These are phyloP conservation scores for Gonatopus flavifemur DNA, from an alignment of 1,140 invertebrate species.

Conservation along the genomic window DNA sequence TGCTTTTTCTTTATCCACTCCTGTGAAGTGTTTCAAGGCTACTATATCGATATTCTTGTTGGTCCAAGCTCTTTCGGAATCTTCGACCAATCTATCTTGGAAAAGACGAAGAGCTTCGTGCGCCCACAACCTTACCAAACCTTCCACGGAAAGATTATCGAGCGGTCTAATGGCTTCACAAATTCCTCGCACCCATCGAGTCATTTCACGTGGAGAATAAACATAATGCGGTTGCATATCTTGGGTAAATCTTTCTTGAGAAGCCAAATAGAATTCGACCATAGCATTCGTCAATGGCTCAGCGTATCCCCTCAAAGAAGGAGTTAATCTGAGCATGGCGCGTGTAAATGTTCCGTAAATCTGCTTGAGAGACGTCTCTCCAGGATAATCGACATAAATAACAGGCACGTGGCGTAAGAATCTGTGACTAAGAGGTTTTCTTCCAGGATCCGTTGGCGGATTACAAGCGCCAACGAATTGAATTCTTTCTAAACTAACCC, in stretches of 20 bases:
- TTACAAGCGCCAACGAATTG: conserved; percentile 99
- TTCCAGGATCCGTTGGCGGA: conserved; percentile 98
- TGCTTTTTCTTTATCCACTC: conserved; percentile 83
- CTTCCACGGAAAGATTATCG: conserved; percentile 89
- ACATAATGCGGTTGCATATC: conserved; percentile 99
- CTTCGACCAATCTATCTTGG: conserved; percentile 94
- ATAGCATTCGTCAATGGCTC: conserved; percentile 98
- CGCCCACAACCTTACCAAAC: conserved; percentile 95
- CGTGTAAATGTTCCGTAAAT: conserved; percentile 98
- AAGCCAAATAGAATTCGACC: conserved; percentile 97
- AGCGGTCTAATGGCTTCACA: conserved; percentile 97
- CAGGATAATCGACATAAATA: conserved; percentile 99
- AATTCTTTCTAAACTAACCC: conserved; percentile 95
- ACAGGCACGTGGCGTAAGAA: conserved; percentile 95
- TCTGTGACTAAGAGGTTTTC: conserved; percentile 95
- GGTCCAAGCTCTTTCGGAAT: conserved; percentile 94
- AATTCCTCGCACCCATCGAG: conserved; percentile 98
- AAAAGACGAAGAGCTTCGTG: conserved; percentile 97
- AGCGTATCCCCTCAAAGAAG: conserved; percentile 86
- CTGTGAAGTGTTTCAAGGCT: conserved; percentile 93
- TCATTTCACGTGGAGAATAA: conserved; percentile 99
- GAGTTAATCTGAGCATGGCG: conserved; percentile 90
- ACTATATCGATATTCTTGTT: conserved; percentile 97
- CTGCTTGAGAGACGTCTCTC: conserved; percentile 95
- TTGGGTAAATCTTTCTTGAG: conserved; percentile 97